phyloP scores from a whole-genome alignment of 2,888 invertebrate genomes.

The Drosophila siamana region DNA sequence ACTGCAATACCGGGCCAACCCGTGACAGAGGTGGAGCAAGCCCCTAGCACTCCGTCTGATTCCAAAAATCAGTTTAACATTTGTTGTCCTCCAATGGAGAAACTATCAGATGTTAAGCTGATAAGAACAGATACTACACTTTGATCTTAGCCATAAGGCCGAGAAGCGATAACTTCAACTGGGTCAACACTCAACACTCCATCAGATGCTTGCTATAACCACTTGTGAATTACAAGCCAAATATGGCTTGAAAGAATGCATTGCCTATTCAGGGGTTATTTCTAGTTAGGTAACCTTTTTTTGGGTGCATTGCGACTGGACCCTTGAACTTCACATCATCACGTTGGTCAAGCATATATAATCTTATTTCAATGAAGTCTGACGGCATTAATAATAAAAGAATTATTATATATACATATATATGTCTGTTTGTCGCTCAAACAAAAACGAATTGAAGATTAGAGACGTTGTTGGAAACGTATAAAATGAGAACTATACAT shows the following conservation, averaged over 20 bases:
- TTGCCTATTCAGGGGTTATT: not conserved
- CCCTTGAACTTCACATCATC: no score
- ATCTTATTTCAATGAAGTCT: no score
- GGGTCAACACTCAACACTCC: not conserved
- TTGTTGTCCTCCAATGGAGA: conserved; percentile 12
- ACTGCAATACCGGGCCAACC: conserved; percentile 12
- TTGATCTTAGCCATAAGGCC: conserved; percentile 11
- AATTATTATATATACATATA: no score
- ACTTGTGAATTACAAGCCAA: not conserved
- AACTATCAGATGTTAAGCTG: conserved; percentile 14
- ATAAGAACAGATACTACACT: conserved; percentile 13
- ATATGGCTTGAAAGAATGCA: not conserved
- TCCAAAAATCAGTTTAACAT: conserved; percentile 12
- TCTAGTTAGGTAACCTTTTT: no score
- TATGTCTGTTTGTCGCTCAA: no score
- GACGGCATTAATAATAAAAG: no score
- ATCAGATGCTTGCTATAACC: not conserved
- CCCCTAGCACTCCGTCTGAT: conserved; percentile 10
- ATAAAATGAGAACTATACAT: not conserved
- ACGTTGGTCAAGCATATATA: no score
- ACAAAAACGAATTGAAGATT: no score
- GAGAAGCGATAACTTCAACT: not conserved
- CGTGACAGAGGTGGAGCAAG: conserved; percentile 11
- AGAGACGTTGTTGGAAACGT: not conserved
- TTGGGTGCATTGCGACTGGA: no score